phyloP scores from a whole-genome alignment of 2,113 vertebrate species.

The Suricata suricatta region DNA sequence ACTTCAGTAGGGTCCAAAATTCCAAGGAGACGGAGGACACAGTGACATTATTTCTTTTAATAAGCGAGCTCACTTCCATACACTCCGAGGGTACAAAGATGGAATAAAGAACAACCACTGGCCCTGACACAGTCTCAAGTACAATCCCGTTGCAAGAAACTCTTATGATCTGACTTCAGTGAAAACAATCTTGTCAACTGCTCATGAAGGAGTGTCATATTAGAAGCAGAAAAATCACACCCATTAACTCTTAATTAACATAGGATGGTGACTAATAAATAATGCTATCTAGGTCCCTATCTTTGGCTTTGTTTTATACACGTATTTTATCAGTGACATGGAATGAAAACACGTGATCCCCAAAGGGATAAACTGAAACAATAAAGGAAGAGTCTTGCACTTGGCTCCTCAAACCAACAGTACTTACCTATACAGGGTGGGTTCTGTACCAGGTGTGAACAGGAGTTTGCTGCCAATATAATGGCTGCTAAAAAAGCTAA shows the following conservation, averaged over 20 bases:
- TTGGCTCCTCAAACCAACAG: not conserved
- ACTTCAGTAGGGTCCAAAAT: not conserved
- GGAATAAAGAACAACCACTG: not conserved
- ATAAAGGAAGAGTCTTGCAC: not conserved
- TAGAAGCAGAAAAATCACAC: not conserved
- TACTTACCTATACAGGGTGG: not conserved
- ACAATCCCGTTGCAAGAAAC: not conserved
- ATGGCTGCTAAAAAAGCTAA: not conserved
- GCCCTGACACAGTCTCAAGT: not conserved
- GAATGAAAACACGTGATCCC: not conserved
- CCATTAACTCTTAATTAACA: not conserved
- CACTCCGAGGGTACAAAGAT: not conserved
- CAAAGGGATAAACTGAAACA: not conserved
- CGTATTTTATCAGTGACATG: not conserved
- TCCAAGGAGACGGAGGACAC: not conserved
- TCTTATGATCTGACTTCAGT: not conserved
- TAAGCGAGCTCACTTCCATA: not conserved
- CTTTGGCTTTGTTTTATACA: not conserved
- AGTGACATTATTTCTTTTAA: not conserved
- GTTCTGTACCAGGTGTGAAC: not conserved
- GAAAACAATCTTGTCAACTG: not conserved
- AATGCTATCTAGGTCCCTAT: not conserved
- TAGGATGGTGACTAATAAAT: not conserved
- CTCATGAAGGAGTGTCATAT: not conserved
- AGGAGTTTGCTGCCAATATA: not conserved